phyloP scores from a whole-genome alignment of 2,888 invertebrate genomes.

The Anthoptus insignis region DNA sequence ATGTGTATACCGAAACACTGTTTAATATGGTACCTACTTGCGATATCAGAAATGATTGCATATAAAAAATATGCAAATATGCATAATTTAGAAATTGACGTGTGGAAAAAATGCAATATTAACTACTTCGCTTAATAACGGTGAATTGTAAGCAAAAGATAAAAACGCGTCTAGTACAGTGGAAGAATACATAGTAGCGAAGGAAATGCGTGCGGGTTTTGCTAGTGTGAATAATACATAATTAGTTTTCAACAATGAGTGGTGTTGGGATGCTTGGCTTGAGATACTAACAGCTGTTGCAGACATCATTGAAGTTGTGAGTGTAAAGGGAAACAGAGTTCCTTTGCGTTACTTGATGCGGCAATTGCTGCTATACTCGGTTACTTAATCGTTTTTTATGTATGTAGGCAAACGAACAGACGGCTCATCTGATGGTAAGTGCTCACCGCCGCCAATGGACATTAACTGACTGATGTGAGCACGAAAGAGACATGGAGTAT shows the following conservation, averaged over 20 bases:
- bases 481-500: too few relatives aligned
- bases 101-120: background rate
- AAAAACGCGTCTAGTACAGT: conserved; percentile 25
- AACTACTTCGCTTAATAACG: background rate
- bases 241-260: conserved; percentile 23
- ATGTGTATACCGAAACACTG: too few relatives aligned
- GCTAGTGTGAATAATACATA: conserved; percentile 13
- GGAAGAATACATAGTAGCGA: background rate
- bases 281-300: too few relatives aligned
- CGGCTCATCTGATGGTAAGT: too few relatives aligned
- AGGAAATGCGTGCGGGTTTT: conserved; percentile 12
- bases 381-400: conserved; percentile 43
- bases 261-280: too few relatives aligned
- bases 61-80: background rate
- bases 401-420: too few relatives aligned
- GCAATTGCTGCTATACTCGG: too few relatives aligned
- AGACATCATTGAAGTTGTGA: too few relatives aligned
- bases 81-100: background rate
- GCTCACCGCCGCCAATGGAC: too few relatives aligned
- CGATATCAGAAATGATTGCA: too few relatives aligned
- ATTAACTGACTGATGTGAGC: conserved; percentile 61
- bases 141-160: background rate
- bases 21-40: too few relatives aligned
- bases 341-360: background rate
- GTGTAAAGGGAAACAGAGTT: conserved; percentile 1